These are phyloP conservation scores for Arvicanthis niloticus DNA, from an alignment of 2,113 vertebrate species.

Conservation along the genomic window DNA sequence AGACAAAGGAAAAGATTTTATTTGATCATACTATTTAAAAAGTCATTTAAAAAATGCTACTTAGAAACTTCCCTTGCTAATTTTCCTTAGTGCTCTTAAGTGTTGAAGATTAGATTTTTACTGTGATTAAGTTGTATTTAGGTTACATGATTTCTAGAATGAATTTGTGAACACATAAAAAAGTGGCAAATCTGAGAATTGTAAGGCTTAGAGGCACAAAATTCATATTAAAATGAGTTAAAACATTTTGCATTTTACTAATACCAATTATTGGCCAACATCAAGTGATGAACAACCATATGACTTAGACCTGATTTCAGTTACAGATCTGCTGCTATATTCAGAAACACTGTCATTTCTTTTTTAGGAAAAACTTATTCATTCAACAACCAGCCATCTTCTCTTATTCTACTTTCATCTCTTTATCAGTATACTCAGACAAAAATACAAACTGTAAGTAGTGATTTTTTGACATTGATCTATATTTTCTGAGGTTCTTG, in stretches of 20 bases:
- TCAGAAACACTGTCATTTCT: not conserved
- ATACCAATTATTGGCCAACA: not conserved
- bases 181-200: not conserved
- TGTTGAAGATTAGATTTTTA: not conserved
- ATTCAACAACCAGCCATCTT: not conserved
- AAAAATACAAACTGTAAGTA: not conserved
- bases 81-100: not conserved
- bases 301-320: not conserved
- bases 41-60: not conserved
- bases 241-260: not conserved
- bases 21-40: not conserved
- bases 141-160: not conserved
- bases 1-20: not conserved
- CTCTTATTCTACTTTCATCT: not conserved
- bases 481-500: not conserved
- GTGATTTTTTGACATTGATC: not conserved
- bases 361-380: not conserved
- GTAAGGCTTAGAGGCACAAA: not conserved
- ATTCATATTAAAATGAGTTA: not conserved
- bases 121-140: not conserved
- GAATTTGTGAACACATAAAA: not conserved
- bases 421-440: not conserved
- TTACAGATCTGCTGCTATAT: not conserved
- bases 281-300: not conserved
- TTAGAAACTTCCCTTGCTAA: not conserved